These are phyloP conservation scores for Argyra leucocephala DNA, from an alignment of 2,888 invertebrate species.

Conservation along the genomic window DNA sequence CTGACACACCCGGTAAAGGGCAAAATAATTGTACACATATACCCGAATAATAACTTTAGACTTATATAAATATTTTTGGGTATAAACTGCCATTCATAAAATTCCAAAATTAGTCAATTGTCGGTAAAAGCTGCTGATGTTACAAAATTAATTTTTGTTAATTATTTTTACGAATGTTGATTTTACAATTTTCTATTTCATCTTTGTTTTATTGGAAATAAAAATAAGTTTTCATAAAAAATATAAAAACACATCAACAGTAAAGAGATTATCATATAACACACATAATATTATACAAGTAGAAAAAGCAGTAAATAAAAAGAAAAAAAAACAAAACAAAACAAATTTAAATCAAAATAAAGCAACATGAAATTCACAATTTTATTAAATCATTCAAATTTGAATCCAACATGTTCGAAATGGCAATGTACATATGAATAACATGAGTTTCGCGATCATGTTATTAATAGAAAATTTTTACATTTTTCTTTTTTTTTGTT, in stretches of 20 bases:
- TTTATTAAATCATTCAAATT: conserved; percentile 6
- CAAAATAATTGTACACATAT: too few relatives aligned
- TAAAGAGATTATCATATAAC: not conserved
- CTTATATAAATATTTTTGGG: too few relatives aligned
- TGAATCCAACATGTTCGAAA: not conserved
- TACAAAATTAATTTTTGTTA: too few relatives aligned
- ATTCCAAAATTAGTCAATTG: too few relatives aligned
- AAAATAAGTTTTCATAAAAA: not conserved
- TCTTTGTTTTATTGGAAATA: not conserved
- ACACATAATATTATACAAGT: not conserved
- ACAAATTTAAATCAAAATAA: not conserved
- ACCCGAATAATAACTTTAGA: too few relatives aligned
- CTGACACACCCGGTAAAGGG: too few relatives aligned
- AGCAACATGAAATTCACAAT: conserved; percentile 2
- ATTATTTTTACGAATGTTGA: too few relatives aligned
- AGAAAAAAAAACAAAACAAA: not conserved
- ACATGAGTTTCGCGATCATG: conserved; percentile 6
- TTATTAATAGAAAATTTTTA: not conserved
- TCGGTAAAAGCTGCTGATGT: too few relatives aligned
- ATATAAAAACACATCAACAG: not conserved
- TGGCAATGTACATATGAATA: conserved; percentile 6
- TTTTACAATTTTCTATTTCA: not conserved
- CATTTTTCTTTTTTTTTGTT: not conserved
- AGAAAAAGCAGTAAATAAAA: not conserved
- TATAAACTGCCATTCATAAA: too few relatives aligned